These are phyloP conservation scores for Atta cephalotes DNA, from an alignment of 1,140 invertebrate species.

Conservation along the genomic window DNA sequence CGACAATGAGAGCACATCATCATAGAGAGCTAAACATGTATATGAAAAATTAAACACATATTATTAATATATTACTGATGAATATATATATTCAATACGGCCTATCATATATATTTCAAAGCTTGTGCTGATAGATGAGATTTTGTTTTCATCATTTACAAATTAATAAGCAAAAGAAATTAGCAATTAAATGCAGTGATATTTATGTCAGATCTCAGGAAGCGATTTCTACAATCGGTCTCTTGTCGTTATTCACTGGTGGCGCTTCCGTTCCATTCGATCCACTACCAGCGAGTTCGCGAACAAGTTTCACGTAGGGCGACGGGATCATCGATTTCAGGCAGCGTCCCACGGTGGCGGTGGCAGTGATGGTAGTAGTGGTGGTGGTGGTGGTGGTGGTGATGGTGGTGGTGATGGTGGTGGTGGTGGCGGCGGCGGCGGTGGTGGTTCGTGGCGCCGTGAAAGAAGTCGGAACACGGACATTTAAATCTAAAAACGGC, in stretches of 20 bases:
- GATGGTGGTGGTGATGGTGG: slow-evolving; percentile 4
- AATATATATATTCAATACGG: background rate
- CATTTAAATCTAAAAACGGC: slow-evolving; percentile 81
- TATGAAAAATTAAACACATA: background rate
- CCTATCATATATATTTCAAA: background rate
- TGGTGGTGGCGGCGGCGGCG: slow-evolving; percentile 3
- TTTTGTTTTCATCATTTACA: background rate
- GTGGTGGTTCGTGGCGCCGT: slow-evolving; percentile 67
- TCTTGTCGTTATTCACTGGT: slow-evolving; percentile 39
- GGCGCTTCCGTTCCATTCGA: slow-evolving; percentile 58
- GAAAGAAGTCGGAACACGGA: slow-evolving; percentile 71
- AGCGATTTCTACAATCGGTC: slow-evolving; percentile 1
- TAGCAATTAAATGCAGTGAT: slow-evolving; percentile 41
- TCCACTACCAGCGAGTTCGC: slow-evolving; percentile 52
- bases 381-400: slow-evolving; percentile 14
- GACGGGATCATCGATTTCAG: slow-evolving; percentile 74
- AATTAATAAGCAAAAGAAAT: slow-evolving; percentile 46
- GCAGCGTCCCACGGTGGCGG: slow-evolving; percentile 59
- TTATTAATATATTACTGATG: background rate
- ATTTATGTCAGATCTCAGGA: slow-evolving; percentile 4
- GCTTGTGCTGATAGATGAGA: background rate
- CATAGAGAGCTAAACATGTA: background rate
- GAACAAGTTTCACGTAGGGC: slow-evolving; percentile 52
- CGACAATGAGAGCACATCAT: background rate
- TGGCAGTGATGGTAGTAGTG: background rate